Base-by-base conservation (phyloP, 2,113 vertebrate genomes). In the Oncorhynchus nerka region DNA sequence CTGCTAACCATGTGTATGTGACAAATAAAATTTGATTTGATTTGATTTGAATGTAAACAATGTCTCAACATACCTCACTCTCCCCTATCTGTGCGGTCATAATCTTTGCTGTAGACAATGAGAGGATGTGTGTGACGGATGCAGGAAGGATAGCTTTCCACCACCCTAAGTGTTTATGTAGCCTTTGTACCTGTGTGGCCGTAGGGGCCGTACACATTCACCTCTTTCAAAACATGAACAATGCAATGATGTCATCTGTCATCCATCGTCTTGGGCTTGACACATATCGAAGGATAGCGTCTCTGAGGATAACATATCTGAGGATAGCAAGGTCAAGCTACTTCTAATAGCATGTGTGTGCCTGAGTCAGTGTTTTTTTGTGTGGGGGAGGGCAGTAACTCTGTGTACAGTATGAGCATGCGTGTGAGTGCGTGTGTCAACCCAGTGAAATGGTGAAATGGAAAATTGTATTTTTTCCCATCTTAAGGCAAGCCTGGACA, bases 391-490 rank as follows among this genome's bases (percentile, higher is more conserved):
- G 26, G 49, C 26, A 51, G 49, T 70, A 68, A 28, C 20, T 80
- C 49, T 70, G 22, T 51, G 70, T 51, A 61, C 48, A 67, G 79
- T 61, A 51, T 80, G 68, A 61, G 48, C 62, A n/a, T 39, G 45
- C 61, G 2, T 71, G 24, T 55, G 3, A 34, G 67, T 51, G 24
- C 12, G 12, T 48, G 5, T 62, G 19, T 61, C 59, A n/a, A 16
- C 45, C n/a, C 12, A 16, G 12, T 71, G 49, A 78, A 73, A 69
- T 78, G 74, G 79, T 24, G 30, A 15, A 67, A 51, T 49, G 3
- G 49, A 74, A 79, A 75, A 72, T 87, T 81, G 1, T 8, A 34
- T 89, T 85, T 82, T 75, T 16, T 71, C 55, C 51, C 51, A 55
- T 55, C 5, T 55, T 55, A 62, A 82, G 73, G 4, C 11, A 75